These are phyloP conservation scores for Crax fasciolata DNA, from an alignment of 2,797 vertebrate species.

Conservation along the genomic window DNA sequence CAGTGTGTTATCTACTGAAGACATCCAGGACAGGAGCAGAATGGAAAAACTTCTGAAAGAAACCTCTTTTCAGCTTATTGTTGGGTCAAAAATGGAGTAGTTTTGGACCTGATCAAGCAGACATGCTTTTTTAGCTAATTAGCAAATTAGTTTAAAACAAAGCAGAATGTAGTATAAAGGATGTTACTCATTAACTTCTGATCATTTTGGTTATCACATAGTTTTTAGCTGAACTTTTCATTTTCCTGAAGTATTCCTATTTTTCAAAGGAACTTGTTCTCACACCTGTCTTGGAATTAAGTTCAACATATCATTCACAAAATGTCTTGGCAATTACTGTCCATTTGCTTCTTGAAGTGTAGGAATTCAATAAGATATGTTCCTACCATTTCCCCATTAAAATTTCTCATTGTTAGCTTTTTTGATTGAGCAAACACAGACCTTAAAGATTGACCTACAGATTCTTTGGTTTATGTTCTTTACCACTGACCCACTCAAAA, in stretches of 20 bases:
- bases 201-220: not conserved
- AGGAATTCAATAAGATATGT: not conserved
- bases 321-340: not conserved
- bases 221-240: not conserved
- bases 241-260: not conserved
- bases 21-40: not conserved
- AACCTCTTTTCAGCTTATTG: not conserved
- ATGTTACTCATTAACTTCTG: not conserved
- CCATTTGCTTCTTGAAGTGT: not conserved
- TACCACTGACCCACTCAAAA: not conserved
- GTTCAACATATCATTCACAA: not conserved
- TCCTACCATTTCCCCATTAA: not conserved
- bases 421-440: not conserved
- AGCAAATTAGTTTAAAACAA: conserved; percentile 9
- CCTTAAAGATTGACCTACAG: not conserved
- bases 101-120: not conserved
- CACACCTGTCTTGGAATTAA: not conserved
- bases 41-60: not conserved
- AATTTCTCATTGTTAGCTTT: not conserved
- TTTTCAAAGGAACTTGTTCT: not conserved
- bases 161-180: not conserved
- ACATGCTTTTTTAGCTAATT: not conserved
- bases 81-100: not conserved
- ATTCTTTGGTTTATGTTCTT: not conserved
- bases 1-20: not conserved